Evolutionary conservation across 2,797 vertebrate species (phyloP).

Genomic region (Enteromius thamalakanensis): DNA sequence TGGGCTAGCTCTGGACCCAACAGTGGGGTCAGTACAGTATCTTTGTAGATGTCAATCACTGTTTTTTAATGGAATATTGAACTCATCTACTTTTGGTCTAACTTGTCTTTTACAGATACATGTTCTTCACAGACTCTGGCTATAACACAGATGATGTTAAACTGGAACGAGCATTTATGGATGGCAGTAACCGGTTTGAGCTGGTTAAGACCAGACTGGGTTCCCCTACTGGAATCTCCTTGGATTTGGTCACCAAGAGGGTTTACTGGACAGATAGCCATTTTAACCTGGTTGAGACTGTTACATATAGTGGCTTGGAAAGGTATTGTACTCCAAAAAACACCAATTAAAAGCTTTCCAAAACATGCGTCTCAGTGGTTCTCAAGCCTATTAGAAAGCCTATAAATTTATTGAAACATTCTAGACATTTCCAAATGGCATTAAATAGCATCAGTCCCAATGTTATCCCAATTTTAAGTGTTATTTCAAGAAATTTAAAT

Average conservation of each 20-base stretch:
- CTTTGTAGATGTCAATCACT: constrained; percentile 25
- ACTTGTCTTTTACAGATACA: constrained; percentile 69
- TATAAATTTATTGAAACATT: background rate
- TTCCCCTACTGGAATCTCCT: constrained; percentile 71
- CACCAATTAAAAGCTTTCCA: background rate
- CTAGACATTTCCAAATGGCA: background rate
- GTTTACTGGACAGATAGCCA: constrained; percentile 81
- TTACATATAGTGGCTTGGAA: constrained; percentile 76
- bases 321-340: constrained; percentile 64
- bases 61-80: background rate
- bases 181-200: constrained; percentile 74
- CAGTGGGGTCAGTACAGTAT: constrained; percentile 69
- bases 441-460: background rate
- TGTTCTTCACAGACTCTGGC: constrained; percentile 80
- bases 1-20: constrained; percentile 76
- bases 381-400: background rate
- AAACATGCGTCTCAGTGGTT: background rate
- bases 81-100: background rate
- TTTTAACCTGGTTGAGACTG: constrained; percentile 78
- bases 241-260: constrained; percentile 74
- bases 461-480: too few relatives aligned
- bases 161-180: constrained; percentile 79
- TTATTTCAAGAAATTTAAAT: background rate
- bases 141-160: constrained; percentile 63
- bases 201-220: constrained; percentile 73